Conservation (phyloP, 2,888 invertebrate genomes). For the Ophion slaviceki region DNA sequence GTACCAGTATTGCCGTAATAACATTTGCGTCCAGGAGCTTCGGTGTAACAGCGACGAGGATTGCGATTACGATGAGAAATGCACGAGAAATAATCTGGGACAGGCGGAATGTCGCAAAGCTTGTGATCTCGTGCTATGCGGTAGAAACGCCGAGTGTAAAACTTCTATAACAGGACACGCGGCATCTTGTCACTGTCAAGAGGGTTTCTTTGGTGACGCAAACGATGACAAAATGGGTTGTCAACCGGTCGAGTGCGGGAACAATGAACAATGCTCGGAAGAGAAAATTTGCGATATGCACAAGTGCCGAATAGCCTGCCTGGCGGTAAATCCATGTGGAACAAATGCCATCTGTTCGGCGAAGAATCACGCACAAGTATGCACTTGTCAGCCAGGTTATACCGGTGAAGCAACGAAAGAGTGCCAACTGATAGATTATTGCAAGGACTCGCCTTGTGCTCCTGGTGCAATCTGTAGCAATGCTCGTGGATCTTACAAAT, state of each 20-base stretch:
- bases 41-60: conserved; percentile 90
- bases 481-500: conserved; percentile 91
- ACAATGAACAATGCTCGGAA: conserved; percentile 89
- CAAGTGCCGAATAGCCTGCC: conserved; percentile 94
- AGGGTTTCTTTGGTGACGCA: conserved; percentile 90
- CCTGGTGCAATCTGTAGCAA: conserved; percentile 92
- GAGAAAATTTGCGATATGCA: conserved; percentile 93
- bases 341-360: conserved; percentile 94
- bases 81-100: conserved; percentile 88
- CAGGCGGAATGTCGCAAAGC: conserved; percentile 91
- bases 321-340: conserved; percentile 93
- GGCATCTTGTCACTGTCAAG: conserved; percentile 91
- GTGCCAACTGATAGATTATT: conserved; percentile 91
- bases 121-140: conserved; percentile 90
- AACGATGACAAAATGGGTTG: conserved; percentile 91
- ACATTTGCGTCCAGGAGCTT: conserved; percentile 93
- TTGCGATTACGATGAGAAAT: conserved; percentile 90
- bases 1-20: conserved; percentile 92
- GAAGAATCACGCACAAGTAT: conserved; percentile 90
- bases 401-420: conserved; percentile 91
- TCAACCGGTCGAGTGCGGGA: conserved; percentile 90
- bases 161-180: conserved; percentile 89
- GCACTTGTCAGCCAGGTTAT: conserved; percentile 94
- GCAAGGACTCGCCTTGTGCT: conserved; percentile 91
- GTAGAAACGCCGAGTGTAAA: conserved; percentile 92